phyloP scores from a whole-genome alignment of 2,113 vertebrate genomes.

The Perognathus longimembris region DNA sequence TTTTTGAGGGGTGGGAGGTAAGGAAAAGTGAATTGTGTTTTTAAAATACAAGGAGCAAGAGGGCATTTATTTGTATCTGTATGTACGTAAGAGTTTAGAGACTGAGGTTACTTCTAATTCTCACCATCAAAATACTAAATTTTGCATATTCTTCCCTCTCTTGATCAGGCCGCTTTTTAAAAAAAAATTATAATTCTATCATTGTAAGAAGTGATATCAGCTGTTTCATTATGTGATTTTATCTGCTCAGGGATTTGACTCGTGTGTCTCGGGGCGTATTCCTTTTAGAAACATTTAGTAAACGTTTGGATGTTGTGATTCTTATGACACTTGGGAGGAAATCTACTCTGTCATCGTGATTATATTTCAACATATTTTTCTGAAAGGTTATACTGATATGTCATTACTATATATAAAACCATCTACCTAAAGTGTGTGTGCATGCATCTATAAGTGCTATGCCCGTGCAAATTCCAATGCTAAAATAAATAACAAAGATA shows the following conservation, averaged over 20 bases:
- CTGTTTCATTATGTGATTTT: constrained; percentile 73
- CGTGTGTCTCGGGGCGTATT: constrained; percentile 62
- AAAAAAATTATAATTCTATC: background rate
- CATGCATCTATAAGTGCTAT: background rate
- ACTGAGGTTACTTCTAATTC: constrained; percentile 30
- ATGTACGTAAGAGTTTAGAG: constrained; percentile 37
- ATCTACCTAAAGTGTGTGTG: background rate
- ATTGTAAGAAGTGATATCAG: constrained; percentile 71
- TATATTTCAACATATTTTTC: constrained; percentile 70
- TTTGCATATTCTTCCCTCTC: constrained; percentile 19
- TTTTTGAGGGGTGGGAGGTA: background rate
- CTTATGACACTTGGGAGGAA: constrained; percentile 74
- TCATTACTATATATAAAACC: constrained; percentile 27
- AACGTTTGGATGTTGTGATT: constrained; percentile 72
- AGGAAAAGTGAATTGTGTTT: background rate
- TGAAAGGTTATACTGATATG: constrained; percentile 36
- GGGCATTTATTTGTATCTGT: background rate
- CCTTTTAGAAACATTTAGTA: constrained; percentile 74
- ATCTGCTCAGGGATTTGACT: constrained; percentile 74
- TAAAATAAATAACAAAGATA: background rate
- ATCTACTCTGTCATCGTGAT: constrained; percentile 74
- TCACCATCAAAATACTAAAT: constrained; percentile 43
- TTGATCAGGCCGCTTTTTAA: too few relatives aligned
- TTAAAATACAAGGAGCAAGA: background rate
- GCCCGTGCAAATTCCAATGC: background rate